These are phyloP conservation scores for Holacanthus passer DNA, from an alignment of 2,113 vertebrate genomes.

Conservation along the genomic window DNA sequence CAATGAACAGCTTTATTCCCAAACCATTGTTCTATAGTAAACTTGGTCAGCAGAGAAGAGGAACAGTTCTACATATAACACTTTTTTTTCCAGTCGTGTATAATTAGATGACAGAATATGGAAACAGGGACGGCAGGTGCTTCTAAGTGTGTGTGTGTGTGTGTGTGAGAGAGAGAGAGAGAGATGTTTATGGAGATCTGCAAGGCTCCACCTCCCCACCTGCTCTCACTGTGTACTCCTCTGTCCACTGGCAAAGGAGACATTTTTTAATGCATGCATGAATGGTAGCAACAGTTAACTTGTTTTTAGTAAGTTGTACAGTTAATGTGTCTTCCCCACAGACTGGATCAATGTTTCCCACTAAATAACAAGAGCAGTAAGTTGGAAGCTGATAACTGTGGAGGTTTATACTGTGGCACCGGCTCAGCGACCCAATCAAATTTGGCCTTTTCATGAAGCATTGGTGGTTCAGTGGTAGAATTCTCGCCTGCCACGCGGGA, in stretches of 20 bases:
- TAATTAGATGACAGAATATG: conserved; percentile 10
- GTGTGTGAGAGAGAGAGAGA: neutral
- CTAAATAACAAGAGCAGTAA: no score
- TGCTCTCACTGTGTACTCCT: conserved; percentile 51
- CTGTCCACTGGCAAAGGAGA: conserved; percentile 5
- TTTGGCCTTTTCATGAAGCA: no score
- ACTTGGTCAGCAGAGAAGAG: neutral
- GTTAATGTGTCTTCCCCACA: no score
- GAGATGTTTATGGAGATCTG: conserved; percentile 38
- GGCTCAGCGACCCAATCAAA: no score
- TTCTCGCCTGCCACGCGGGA: conserved; percentile 80
- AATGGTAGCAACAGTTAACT: neutral
- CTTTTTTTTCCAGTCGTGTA: neutral
- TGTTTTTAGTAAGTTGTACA: no score
- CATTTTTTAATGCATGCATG: neutral
- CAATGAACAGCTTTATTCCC: conserved; percentile 26
- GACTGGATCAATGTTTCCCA: no score
- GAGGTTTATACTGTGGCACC: no score
- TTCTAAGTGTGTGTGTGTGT: neutral
- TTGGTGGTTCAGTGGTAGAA: conserved; percentile 81
- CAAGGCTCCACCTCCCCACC: conserved; percentile 60
- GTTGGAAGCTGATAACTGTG: no score
- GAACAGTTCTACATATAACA: neutral
- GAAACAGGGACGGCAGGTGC: conserved; percentile 28
- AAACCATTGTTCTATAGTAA: conserved; percentile 14